A percentile compares a stretch with the other conserved stretches of the same genome.
Evolutionary conservation across 2,113 vertebrate genomes (phyloP).

Genomic region (Onychostoma macrolepis): DNA sequence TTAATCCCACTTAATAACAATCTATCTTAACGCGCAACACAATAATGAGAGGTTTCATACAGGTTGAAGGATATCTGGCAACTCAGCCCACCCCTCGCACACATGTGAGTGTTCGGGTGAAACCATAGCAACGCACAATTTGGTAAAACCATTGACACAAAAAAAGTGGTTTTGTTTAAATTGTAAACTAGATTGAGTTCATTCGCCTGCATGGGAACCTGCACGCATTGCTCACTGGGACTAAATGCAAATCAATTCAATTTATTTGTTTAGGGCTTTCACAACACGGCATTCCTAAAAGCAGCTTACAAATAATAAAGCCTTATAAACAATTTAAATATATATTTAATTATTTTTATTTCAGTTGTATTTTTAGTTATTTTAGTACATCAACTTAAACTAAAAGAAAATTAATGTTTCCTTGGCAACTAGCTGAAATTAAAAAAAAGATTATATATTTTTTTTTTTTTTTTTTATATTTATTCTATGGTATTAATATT

Average conservation of each 20-base stretch:
- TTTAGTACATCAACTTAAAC: background rate
- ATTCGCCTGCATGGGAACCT: background rate
- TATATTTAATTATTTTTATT: no score
- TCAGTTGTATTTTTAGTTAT: background rate
- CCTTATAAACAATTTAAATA: background rate
- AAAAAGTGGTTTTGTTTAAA: background rate
- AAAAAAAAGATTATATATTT: background rate
- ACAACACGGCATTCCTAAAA: background rate
- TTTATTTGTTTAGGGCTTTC: background rate
- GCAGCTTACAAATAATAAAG: background rate
- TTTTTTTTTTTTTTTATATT: background rate
- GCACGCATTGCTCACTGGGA: background rate
- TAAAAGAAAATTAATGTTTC: background rate
- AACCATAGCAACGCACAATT: conserved; percentile 3
- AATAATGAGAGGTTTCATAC: conserved; percentile 28
- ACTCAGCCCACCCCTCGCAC: conserved; percentile 25
- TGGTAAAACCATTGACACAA: conserved; percentile 6
- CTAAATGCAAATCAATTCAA: background rate
- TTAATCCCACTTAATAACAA: conserved; percentile 56
- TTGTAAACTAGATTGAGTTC: background rate
- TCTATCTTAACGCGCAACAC: conserved; percentile 24
- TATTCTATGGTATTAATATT: background rate
- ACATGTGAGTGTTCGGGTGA: conserved; percentile 7
- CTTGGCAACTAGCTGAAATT: background rate
- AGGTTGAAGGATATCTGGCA: conserved; percentile 37